Conservation (phyloP, 2,888 invertebrate species). For the Pyrocoelia pectoralis region DNA sequence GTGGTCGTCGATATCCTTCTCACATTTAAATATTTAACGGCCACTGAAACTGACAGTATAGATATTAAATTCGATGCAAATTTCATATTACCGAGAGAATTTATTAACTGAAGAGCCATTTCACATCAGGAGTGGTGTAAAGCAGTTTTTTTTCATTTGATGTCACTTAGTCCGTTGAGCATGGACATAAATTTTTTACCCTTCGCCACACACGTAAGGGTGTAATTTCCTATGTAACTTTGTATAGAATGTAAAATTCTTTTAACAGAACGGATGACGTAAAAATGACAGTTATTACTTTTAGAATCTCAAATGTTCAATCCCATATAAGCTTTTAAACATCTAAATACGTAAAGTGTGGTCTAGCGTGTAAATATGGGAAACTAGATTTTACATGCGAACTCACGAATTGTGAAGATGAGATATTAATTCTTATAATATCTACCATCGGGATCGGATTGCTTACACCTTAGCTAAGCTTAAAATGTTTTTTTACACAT, state of each 20-base stretch:
- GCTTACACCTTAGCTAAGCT: neutral
- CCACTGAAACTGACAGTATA: conserved; percentile 40
- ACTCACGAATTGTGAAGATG: no score
- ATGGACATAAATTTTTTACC: neutral
- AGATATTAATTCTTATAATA: no score
- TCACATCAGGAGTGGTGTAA: conserved; percentile 31
- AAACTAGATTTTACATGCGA: no score
- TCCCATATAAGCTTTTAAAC: neutral
- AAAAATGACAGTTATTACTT: no score
- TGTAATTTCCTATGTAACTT: neutral
- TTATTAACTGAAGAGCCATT: conserved; percentile 36
- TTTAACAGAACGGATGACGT: no score
- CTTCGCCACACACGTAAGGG: neutral
- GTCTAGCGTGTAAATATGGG: no score
- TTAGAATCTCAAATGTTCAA: no score
- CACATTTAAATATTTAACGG: conserved; percentile 37
- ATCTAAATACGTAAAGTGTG: neutral
- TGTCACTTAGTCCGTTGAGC: conserved; percentile 4
- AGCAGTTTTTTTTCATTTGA: conserved; percentile 27
- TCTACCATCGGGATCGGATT: no score
- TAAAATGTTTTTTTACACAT: neutral
- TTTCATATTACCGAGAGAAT: conserved; percentile 35
- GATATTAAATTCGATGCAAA: conserved; percentile 41
- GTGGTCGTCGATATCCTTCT: conserved; percentile 37
- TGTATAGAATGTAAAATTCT: no score